Evolutionary conservation across 2,113 vertebrate species (phyloP).

Genomic region (Rhinolophus ferrumequinum): DNA sequence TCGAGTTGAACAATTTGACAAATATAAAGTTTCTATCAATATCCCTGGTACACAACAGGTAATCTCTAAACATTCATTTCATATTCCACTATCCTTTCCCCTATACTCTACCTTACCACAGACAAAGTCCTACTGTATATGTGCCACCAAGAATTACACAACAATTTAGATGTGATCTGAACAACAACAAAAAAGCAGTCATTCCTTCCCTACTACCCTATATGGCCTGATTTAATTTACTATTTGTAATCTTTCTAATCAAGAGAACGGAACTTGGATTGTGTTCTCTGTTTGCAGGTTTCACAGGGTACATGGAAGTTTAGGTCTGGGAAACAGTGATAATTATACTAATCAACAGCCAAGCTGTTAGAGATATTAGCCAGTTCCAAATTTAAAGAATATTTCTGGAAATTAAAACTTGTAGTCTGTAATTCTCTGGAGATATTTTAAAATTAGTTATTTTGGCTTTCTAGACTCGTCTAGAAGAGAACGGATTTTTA

Average conservation of each 20-base stretch:
- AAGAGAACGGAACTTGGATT: constrained; percentile 2
- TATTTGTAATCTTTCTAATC: neutral
- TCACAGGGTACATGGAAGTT: neutral
- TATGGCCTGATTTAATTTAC: neutral
- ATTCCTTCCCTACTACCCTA: neutral
- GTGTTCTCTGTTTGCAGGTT: constrained; percentile 5
- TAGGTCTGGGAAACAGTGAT: neutral
- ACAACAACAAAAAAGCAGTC: neutral
- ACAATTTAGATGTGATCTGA: neutral
- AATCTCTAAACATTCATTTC: constrained; percentile 32
- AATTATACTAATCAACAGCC: neutral
- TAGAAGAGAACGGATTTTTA: neutral
- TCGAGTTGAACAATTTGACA: neutral
- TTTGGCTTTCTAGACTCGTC: neutral
- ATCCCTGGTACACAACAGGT: neutral
- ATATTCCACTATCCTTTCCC: neutral
- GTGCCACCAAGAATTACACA: neutral
- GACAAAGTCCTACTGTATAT: neutral
- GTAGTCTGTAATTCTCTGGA: neutral
- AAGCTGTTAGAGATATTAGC: neutral
- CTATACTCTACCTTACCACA: neutral
- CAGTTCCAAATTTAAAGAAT: constrained; percentile 33
- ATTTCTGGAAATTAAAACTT: constrained; percentile 33
- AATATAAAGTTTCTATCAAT: neutral
- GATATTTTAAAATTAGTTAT: constrained; percentile 27